Conservation (phyloP, 2,888 invertebrate species). For the Hartigia nigra region DNA sequence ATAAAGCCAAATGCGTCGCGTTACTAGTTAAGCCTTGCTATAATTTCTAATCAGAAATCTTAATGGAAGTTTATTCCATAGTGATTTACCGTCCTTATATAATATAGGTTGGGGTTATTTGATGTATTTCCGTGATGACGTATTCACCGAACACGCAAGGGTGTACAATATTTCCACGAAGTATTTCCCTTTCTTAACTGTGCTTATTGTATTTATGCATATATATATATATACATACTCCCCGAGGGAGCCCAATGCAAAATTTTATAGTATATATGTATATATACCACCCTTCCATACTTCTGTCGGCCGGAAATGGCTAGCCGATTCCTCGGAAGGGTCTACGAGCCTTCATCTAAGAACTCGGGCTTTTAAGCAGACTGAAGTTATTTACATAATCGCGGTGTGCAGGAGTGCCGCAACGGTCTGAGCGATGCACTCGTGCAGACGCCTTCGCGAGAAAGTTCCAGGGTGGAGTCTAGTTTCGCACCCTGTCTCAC, state of each 20-base stretch:
- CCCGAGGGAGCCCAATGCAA: not conserved
- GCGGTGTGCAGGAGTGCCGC: not conserved
- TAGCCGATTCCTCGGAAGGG: not conserved
- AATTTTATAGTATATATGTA: not conserved
- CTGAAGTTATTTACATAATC: conserved; percentile 6
- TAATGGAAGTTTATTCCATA: not conserved
- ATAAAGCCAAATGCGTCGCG: not conserved
- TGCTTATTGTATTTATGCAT: too few species aligned
- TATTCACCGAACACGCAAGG: not conserved
- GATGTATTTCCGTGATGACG: not conserved
- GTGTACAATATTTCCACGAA: not conserved
- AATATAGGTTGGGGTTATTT: not conserved
- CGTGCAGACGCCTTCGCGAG: not conserved
- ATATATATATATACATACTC: not conserved
- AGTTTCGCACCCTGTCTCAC: not conserved
- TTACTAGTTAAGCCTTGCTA: not conserved
- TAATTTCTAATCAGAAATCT: not conserved
- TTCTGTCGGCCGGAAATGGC: not conserved
- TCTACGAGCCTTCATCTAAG: conserved; percentile 6
- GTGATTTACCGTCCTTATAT: not conserved
- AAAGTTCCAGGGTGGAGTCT: not conserved
- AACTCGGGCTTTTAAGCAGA: conserved; percentile 33
- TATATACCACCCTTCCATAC: not conserved
- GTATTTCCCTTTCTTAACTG: not conserved
- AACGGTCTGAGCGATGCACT: not conserved